Evolutionary conservation across 2,888 invertebrate species (phyloP).

Genomic region (Cryptus viduatorius): DNA sequence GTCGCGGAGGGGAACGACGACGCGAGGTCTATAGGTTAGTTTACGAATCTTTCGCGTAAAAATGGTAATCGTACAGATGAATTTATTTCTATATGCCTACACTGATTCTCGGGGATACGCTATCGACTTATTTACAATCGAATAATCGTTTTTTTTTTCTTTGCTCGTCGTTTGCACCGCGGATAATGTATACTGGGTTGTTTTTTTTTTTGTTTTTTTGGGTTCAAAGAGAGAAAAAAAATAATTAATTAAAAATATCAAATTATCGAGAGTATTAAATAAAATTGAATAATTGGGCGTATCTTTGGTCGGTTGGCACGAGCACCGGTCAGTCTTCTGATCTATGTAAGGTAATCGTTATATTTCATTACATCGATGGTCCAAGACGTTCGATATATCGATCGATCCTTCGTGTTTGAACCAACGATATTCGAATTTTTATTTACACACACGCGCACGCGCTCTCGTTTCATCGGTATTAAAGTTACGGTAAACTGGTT

Average conservation of each 20-base stretch:
- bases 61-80: background rate
- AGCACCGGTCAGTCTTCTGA: slow-evolving; percentile 84
- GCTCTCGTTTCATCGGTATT: slow-evolving; percentile 22
- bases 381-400: background rate
- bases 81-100: background rate
- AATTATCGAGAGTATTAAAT: slow-evolving; percentile 46
- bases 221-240: slow-evolving; percentile 55
- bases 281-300: slow-evolving; percentile 52
- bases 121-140: slow-evolving; percentile 53
- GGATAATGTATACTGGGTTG: slow-evolving; percentile 23
- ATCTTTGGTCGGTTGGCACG: slow-evolving; percentile 84
- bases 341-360: slow-evolving; percentile 77
- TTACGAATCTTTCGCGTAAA: background rate
- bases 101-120: slow-evolving; percentile 55
- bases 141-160: background rate
- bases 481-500: slow-evolving; percentile 70
- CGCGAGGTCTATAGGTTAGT: background rate
- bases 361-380: slow-evolving; percentile 70
- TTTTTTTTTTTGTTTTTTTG: background rate
- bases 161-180: background rate
- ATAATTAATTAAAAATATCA: slow-evolving; percentile 70
- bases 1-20: background rate
- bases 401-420: slow-evolving; percentile 23
- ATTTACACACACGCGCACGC: slow-evolving; percentile 37
- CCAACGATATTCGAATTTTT: background rate